Conservation (phyloP, 2,113 vertebrate species). For the Charina bottae region DNA sequence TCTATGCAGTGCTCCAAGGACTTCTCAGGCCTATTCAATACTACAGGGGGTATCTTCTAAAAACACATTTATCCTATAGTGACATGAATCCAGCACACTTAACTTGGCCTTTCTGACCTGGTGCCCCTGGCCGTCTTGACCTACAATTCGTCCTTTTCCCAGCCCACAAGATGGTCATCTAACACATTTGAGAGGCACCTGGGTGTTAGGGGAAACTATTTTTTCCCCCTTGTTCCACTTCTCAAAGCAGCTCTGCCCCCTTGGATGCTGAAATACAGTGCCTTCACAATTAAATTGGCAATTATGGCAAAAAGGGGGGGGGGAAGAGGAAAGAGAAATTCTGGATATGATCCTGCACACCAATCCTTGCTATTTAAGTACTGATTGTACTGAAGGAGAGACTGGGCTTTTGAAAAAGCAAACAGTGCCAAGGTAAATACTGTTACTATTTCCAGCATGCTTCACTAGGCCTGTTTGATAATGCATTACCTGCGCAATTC, state of each 20-base stretch:
- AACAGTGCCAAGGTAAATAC: background rate
- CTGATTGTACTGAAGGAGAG: background rate
- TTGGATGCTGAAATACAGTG: rapidly evolving
- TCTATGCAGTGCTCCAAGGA: background rate
- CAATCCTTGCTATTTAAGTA: too few relatives aligned
- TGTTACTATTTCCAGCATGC: background rate
- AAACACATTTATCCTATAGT: background rate
- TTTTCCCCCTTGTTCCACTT: background rate
- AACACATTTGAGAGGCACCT: background rate
- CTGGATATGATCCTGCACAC: background rate
- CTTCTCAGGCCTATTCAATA: background rate
- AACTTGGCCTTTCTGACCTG: background rate
- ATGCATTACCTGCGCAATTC: background rate
- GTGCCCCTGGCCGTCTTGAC: background rate
- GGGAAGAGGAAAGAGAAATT: background rate
- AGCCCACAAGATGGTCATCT: background rate
- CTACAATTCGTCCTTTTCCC: background rate
- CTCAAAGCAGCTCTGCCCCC: rapidly evolving
- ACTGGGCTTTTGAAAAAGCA: background rate
- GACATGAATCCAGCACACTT: background rate
- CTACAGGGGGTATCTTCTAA: background rate
- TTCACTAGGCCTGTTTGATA: background rate
- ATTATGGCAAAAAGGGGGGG: background rate
- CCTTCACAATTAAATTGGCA: background rate
- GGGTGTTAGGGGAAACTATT: background rate